These are phyloP conservation scores for Nemotelus pantherinus DNA, from an alignment of 2,888 invertebrate species.

Conservation along the genomic window DNA sequence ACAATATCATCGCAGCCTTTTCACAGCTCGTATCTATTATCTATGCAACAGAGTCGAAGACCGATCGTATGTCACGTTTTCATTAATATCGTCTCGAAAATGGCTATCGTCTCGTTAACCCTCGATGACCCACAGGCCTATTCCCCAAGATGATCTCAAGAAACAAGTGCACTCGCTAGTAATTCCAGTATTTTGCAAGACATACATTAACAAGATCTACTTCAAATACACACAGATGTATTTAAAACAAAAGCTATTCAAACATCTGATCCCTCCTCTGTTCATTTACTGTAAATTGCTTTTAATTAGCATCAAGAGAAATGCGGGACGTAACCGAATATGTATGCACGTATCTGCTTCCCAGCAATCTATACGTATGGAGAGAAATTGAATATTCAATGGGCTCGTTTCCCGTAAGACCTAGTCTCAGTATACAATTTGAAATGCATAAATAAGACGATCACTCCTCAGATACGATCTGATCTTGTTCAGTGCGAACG, in stretches of 20 bases:
- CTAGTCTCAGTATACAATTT: neutral
- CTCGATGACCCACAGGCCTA: constrained; percentile 28
- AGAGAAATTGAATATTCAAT: neutral
- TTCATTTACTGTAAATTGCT: constrained; percentile 35
- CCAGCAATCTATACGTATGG: too few relatives aligned
- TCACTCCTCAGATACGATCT: neutral
- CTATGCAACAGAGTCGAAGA: neutral
- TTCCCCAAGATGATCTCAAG: neutral
- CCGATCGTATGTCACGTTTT: neutral
- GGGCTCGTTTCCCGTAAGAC: neutral
- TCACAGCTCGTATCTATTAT: too few relatives aligned
- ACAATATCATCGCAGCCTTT: neutral
- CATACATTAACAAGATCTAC: neutral
- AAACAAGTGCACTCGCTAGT: neutral
- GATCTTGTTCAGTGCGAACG: constrained; percentile 1
- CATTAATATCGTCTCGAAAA: neutral
- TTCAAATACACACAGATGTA: too few relatives aligned
- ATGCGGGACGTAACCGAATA: constrained; percentile 29
- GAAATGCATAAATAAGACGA: neutral
- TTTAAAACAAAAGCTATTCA: neutral
- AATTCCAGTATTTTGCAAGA: constrained; percentile 1
- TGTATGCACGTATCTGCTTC: too few relatives aligned
- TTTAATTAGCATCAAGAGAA: constrained; percentile 38
- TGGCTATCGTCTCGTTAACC: constrained; percentile 22
- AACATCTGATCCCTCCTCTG: neutral